Percentiles rank a stretch among this genome's conserved stretches.
phyloP scores from a whole-genome alignment of 1,140 invertebrate species.

The Drusus annulatus region DNA sequence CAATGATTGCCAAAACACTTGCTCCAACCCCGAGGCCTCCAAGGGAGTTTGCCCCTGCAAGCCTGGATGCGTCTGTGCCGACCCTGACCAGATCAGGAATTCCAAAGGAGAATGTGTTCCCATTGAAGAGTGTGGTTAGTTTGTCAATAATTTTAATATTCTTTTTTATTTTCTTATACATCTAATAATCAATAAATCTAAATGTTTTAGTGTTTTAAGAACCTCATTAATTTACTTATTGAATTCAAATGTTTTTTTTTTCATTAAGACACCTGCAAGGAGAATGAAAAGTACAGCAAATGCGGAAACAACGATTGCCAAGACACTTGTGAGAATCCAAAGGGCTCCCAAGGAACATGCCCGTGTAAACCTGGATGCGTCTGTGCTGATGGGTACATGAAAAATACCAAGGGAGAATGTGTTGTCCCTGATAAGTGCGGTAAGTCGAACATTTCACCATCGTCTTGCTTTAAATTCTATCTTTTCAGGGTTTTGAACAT shows the following conservation, averaged over 20 bases:
- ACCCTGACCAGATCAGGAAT: neutral
- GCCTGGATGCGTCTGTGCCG: neutral
- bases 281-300: neutral
- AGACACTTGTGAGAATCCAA: constrained; percentile 45
- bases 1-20: constrained; percentile 40
- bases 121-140: neutral
- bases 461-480: too few relatives aligned
- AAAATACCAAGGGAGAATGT: neutral
- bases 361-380: neutral
- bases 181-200: too few relatives aligned
- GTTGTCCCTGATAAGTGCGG: neutral
- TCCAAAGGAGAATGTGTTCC: neutral
- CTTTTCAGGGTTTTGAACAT: too few relatives aligned
- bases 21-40: constrained; percentile 1
- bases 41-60: neutral
- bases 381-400: neutral
- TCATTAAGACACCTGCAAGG: too few relatives aligned
- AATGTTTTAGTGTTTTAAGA: too few relatives aligned
- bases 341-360: neutral
- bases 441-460: neutral
- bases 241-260: too few relatives aligned
- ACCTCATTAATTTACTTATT: too few relatives aligned
- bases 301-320: constrained; percentile 40
- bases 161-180: too few relatives aligned
- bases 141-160: too few relatives aligned